Evolutionary conservation across 2,797 vertebrate species (phyloP).

Genomic region (Trachurus trachurus): DNA sequence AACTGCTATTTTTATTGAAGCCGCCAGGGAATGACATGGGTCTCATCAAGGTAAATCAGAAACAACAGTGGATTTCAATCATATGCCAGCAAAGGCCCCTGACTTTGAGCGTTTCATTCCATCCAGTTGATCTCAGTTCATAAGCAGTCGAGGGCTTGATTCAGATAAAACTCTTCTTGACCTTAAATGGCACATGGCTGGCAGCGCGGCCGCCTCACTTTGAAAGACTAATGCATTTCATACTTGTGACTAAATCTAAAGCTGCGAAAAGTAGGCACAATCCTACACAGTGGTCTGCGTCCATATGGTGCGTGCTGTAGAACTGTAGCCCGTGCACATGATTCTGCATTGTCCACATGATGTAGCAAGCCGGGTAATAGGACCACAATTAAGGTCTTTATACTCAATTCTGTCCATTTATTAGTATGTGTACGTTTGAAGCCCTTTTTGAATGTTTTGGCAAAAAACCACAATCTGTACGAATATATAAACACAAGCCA

Average conservation of each 20-base stretch:
- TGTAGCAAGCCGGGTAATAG: too few relatives aligned
- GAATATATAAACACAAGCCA: neutral
- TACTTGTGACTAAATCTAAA: constrained; percentile 62
- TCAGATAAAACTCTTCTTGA: constrained; percentile 69
- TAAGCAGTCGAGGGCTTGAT: constrained; percentile 53
- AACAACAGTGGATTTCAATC: constrained; percentile 63
- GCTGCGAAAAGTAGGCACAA: constrained; percentile 54
- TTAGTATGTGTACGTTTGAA: constrained; percentile 5
- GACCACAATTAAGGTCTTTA: neutral
- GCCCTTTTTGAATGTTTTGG: neutral
- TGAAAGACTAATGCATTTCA: constrained; percentile 54
- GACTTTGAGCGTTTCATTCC: constrained; percentile 59
- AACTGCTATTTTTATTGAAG: constrained; percentile 49
- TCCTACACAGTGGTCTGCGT: constrained; percentile 9
- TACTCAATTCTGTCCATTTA: neutral
- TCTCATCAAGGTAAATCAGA: constrained; percentile 71
- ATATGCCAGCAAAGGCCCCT: constrained; percentile 47
- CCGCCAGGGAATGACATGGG: constrained; percentile 47
- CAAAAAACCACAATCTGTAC: neutral
- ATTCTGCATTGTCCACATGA: constrained; percentile 4
- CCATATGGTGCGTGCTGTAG: constrained; percentile 10
- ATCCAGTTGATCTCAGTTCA: constrained; percentile 67
- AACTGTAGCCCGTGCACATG: constrained; percentile 5
- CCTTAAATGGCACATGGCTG: constrained; percentile 68
- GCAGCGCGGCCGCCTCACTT: constrained; percentile 42